Conservation (phyloP, 2,797 vertebrate species). For the Pterois miles region DNA sequence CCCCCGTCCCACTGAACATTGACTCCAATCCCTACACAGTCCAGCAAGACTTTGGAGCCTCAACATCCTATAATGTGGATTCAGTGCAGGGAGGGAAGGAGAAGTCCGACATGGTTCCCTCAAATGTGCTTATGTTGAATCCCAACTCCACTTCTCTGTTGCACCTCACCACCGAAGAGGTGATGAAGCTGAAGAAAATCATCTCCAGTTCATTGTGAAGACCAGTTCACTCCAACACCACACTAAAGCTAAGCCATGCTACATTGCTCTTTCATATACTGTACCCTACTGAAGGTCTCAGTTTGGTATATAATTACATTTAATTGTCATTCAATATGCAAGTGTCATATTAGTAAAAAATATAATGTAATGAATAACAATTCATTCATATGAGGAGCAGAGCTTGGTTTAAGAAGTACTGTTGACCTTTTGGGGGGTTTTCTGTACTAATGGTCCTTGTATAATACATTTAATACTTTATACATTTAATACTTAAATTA, state of each 20-base stretch:
- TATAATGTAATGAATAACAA: not conserved
- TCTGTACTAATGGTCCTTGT: not conserved
- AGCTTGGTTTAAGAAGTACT: not conserved
- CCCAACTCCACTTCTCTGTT: constrained; percentile 48
- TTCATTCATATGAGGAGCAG: not conserved
- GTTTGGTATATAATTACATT: not conserved
- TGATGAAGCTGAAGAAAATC: constrained; percentile 78
- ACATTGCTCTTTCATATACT: not conserved
- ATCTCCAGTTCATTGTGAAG: constrained; percentile 64
- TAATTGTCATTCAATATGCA: not conserved
- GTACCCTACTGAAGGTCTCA: not conserved
- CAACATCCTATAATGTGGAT: constrained; percentile 14
- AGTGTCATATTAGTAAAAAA: not conserved
- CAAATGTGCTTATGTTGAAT: constrained; percentile 24
- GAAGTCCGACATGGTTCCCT: constrained; percentile 3
- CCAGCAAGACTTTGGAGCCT: constrained; percentile 15
- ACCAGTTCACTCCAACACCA: constrained; percentile 25
- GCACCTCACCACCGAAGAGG: constrained; percentile 60
- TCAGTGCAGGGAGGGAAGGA: not conserved
- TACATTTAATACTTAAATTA: not conserved
- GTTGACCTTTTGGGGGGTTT: not conserved
- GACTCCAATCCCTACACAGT: not conserved
- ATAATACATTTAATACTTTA: not conserved
- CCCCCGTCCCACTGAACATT: not conserved
- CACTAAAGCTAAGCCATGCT: constrained; percentile 9